Percentiles rank a stretch among this genome's conserved stretches.
phyloP scores from a whole-genome alignment of 2,888 invertebrate species.

The Alitta virens region DNA sequence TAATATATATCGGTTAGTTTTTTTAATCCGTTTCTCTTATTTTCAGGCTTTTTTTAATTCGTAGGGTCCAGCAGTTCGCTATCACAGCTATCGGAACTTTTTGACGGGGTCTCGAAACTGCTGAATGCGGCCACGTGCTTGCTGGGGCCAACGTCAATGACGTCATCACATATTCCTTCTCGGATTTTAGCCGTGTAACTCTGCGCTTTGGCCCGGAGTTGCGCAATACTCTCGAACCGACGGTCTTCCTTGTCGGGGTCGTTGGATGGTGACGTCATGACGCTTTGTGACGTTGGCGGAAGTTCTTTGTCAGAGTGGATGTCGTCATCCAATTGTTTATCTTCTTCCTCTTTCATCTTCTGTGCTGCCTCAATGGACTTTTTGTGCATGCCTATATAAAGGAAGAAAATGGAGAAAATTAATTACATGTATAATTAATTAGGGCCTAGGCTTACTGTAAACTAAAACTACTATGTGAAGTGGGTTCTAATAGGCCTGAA shows the following conservation, averaged over 20 bases:
- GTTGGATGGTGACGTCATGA: neutral
- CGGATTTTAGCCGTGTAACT: conserved; percentile 67
- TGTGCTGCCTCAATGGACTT: conserved; percentile 96
- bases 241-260: conserved; percentile 46
- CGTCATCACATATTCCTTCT: conserved; percentile 8
- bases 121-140: conserved; percentile 4
- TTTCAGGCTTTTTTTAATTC: too few relatives aligned
- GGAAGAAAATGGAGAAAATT: too few relatives aligned
- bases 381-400: conserved; percentile 99
- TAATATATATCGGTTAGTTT: too few relatives aligned
- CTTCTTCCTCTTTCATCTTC: conserved; percentile 75
- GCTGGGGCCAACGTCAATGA: neutral
- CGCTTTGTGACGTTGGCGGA: neutral
- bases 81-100: conserved; percentile 8
- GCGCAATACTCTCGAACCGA: conserved; percentile 88
- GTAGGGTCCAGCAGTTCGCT: conserved; percentile 12
- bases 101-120: conserved; percentile 17
- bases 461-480: too few relatives aligned
- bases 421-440: too few relatives aligned
- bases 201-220: conserved; percentile 89
- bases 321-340: conserved; percentile 1
- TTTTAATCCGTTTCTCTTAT: too few relatives aligned
- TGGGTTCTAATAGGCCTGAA: too few relatives aligned
- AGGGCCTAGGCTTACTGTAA: too few relatives aligned
- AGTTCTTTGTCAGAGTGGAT: too few relatives aligned